Percentiles rank a stretch among this genome's conserved stretches.
phyloP scores from a whole-genome alignment of 1,140 invertebrate species.

The Armadillidium nasatum region DNA sequence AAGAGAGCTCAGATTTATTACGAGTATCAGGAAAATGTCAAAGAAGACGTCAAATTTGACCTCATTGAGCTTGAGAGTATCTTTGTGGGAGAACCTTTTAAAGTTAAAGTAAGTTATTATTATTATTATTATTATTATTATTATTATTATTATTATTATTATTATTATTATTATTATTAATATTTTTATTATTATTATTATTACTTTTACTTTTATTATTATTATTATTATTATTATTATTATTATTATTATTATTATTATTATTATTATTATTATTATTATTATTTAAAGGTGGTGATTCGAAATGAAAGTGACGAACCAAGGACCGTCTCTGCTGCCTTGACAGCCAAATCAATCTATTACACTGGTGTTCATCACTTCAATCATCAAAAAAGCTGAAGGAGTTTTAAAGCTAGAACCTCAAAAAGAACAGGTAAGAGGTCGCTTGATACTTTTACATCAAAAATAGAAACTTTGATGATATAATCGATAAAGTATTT shows the following conservation, averaged over 20 bases:
- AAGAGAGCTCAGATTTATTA: conserved; percentile 63
- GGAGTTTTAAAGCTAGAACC: conserved; percentile 58
- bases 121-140: too few species aligned
- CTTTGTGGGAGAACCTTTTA: conserved; percentile 63
- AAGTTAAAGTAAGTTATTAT: conserved; percentile 54
- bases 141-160: too few species aligned
- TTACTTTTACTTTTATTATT: conserved; percentile 11
- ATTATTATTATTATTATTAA: too few species aligned
- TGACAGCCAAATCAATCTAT: conserved; percentile 65
- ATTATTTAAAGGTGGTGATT: conserved; percentile 33
- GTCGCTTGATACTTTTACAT: too few species aligned
- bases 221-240: background rate
- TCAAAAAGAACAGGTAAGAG: conserved; percentile 44
- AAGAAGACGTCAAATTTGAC: conserved; percentile 64
- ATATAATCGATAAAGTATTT: too few species aligned
- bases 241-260: background rate
- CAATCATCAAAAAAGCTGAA: conserved; percentile 63
- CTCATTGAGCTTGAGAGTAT: conserved; percentile 64
- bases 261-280: background rate
- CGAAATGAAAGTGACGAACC: conserved; percentile 59
- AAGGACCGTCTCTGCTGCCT: conserved; percentile 60
- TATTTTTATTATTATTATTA: background rate
- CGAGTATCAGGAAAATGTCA: conserved; percentile 54
- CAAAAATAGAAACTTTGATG: too few species aligned
- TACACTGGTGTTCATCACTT: conserved; percentile 69